Percentiles rank a stretch among this genome's conserved stretches.
These are phyloP conservation scores for Lynx canadensis DNA, from an alignment of 2,113 vertebrate genomes.

Conservation along the genomic window DNA sequence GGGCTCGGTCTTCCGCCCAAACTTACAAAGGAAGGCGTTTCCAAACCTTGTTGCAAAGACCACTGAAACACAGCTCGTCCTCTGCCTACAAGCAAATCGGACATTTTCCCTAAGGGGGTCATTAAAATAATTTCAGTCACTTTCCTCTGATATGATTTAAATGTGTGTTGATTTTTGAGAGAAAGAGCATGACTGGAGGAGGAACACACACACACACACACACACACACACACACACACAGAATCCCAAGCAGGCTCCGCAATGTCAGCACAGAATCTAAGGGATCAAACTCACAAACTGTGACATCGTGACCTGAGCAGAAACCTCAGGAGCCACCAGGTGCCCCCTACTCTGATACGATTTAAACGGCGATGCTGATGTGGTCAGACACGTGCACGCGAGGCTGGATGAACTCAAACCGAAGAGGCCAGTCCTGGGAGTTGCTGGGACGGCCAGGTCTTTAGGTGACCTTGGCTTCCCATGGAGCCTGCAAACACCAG, in stretches of 20 bases:
- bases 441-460: background rate
- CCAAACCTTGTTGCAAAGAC: background rate
- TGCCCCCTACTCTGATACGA: background rate
- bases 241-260: too few relatives aligned
- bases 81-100: background rate
- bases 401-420: background rate
- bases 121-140: background rate
- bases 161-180: too few relatives aligned
- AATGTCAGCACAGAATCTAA: too few relatives aligned
- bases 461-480: background rate
- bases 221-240: too few relatives aligned
- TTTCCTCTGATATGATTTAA: background rate
- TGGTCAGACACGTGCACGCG: rapidly evolving
- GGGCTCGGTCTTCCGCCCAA: background rate
- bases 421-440: background rate
- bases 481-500: background rate
- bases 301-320: too few relatives aligned
- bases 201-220: too few relatives aligned
- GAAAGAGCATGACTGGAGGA: too few relatives aligned
- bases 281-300: too few relatives aligned
- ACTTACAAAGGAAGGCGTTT: background rate
- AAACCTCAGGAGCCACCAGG: too few relatives aligned
- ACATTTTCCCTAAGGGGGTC: background rate
- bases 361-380: background rate
- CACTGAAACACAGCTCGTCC: background rate